Evolutionary conservation across 2,888 invertebrate genomes (phyloP), one percentile per base, ranked within the genome.

Genomic region (Gandaritis pyraliata): DNA sequence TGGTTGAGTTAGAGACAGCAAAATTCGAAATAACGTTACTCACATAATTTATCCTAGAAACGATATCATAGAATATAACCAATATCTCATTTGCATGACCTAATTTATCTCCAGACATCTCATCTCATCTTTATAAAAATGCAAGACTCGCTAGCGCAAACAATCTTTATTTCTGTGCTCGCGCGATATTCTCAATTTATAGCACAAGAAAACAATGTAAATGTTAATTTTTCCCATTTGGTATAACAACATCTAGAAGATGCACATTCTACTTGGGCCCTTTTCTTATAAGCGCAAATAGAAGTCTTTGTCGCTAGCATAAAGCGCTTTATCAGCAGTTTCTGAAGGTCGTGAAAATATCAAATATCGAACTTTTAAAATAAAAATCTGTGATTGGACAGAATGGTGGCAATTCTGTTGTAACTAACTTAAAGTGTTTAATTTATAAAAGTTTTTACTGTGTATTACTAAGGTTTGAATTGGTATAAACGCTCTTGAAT

Each of bases 201-300:
- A 53, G 58, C 58, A 49, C 58, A 61, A 65, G 61, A 63, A 64
- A 63, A 69, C 66, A 65, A 67, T 69, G 67, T 69, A 65, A 65
- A 69, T 69, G 65, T 61, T 65, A 69, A 69, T 69, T 69, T 69
- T 69, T 61, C 59, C 66, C 55, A 64, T 69, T 66, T 55, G 57
- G 59, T 65, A 51, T 57, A 66, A 65, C 48, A 54, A 58, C 36
- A 58, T 64, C 64, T 52, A 64, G 65, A 50, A 45, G 55, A 51
- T 64, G 57, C 59, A 60, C 49, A 54, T 59, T 61, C 29, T 57
- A 45, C 53, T 45, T 38, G 52, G 43, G 53, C 41, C 51, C 6
- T 52, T 38, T 46, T 53, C 41, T 58, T 64, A 47, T 60, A 69
- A 69, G 38, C 16, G 29, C 36, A 38, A 46, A 47, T 18, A 60